Percentiles rank a stretch among this genome's conserved stretches.
These are phyloP conservation scores for Intellagama lesueurii DNA, from an alignment of 2,797 vertebrate genomes.

Conservation along the genomic window DNA sequence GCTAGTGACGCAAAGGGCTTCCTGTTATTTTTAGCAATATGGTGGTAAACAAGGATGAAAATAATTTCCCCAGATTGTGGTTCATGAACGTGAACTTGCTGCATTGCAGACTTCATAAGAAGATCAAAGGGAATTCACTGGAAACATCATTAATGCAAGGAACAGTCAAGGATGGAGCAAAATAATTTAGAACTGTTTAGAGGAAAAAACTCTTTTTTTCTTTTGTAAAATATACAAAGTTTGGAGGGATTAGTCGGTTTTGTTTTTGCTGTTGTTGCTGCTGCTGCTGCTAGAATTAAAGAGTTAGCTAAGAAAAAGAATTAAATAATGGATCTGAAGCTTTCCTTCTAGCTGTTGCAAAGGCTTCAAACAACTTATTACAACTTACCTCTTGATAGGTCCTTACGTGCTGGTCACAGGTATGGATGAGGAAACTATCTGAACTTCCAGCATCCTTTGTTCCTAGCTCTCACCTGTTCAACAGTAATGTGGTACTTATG, in stretches of 20 bases:
- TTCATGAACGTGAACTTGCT: slow-evolving; percentile 20
- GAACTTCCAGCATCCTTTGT: background rate
- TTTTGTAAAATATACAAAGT: background rate
- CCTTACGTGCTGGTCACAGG: too few relatives aligned
- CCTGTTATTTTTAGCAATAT: slow-evolving; percentile 33
- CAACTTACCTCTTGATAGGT: background rate
- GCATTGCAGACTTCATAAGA: slow-evolving; percentile 20
- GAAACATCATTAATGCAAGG: slow-evolving; percentile 45
- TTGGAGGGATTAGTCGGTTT: too few relatives aligned
- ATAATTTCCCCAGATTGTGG: slow-evolving; percentile 24
- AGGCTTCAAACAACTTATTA: background rate
- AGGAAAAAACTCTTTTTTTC: background rate
- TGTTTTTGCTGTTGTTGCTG: too few relatives aligned
- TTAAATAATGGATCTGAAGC: background rate
- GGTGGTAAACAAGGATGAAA: slow-evolving; percentile 49
- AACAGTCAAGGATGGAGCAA: slow-evolving; percentile 37
- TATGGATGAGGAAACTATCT: background rate
- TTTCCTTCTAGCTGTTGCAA: background rate
- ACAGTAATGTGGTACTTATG: background rate
- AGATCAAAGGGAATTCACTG: slow-evolving; percentile 30
- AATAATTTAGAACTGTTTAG: background rate
- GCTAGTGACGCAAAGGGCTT: slow-evolving; percentile 29
- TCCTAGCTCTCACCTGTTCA: background rate
- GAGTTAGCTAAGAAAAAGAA: background rate
- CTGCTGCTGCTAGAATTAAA: background rate